Evolutionary conservation across 1,140 invertebrate genomes (phyloP), one percentile per base, ranked within the genome.

Genomic region (Drosophila leontia): DNA sequence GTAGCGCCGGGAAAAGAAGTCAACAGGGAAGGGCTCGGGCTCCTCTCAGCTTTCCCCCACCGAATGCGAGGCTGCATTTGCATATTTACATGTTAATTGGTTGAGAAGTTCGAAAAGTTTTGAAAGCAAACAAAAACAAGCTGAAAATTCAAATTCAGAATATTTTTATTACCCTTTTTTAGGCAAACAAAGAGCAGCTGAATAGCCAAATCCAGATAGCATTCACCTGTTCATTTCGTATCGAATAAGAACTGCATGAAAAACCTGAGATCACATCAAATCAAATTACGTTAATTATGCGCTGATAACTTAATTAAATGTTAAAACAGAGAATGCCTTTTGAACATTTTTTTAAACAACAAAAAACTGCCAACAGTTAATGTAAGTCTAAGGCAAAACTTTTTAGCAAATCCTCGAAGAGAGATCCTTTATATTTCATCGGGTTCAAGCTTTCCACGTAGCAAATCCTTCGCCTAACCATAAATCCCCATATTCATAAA

Each of bases 401-500:
- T 71, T 56, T 47, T 11, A 3, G 9, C 2, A 71, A 11, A 70
- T 51, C 29, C 45, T 26, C 41, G 15, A 41, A 17, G n/a, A 11
- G 48, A 35, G 19, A 9, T 37, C 26, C 29, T 61, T 72, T 41
- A 63, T 75, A 75, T 71, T 50, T 79, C 35, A 68, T 42, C 5
- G 17, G 15, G 7, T 26, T 41, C 11, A 19, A n/a, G 44, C n/a
- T 29, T 19, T 32, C 63, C 42, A 48, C 62, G 59, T 62, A 63
- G 71, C 57, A 76, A 81, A 75, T 78, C 80, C 75, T 78, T 78
- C 47, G 80, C 75, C n/a, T 57, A 23, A 45, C 39, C 47, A 82
- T 82, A 82, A 82, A 78, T 82, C 64, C 64, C 55, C 45, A 65
- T 65, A 65, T 78, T 67, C 70, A 78, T 60, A 67, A 64, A 69